These are phyloP conservation scores for Anguilla pacifica DNA, from an alignment of 2,797 vertebrate species.

Conservation along the genomic window DNA sequence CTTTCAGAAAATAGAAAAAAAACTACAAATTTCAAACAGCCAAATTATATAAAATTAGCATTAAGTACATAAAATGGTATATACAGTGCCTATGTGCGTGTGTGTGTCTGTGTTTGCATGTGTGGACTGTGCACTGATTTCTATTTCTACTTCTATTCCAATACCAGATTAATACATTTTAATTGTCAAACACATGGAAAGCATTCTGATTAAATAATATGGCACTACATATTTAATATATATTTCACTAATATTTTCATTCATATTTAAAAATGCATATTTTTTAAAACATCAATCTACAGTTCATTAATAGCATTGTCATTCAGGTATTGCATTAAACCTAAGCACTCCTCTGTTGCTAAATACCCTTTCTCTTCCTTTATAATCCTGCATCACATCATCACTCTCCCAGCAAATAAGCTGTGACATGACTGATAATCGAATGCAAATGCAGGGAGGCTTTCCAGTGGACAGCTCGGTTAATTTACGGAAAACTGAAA, in stretches of 20 bases:
- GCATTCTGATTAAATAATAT: not conserved
- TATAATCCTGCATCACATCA: not conserved
- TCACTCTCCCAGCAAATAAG: not conserved
- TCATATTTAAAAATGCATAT: too few species aligned
- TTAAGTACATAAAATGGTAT: too few species aligned
- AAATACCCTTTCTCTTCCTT: conserved; percentile 6
- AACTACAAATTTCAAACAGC: not conserved
- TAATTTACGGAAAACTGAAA: not conserved
- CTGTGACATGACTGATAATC: not conserved
- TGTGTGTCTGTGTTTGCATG: too few species aligned
- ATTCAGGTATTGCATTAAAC: not conserved
- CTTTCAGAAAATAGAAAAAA: not conserved
- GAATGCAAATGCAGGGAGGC: not conserved
- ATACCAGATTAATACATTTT: too few species aligned
- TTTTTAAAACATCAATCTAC: too few species aligned
- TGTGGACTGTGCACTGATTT: too few species aligned
- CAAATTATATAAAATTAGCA: too few species aligned
- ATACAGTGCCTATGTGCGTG: too few species aligned
- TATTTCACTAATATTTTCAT: not conserved
- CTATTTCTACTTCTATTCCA: too few species aligned
- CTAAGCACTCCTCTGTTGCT: not conserved
- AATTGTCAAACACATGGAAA: too few species aligned
- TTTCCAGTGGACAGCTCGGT: not conserved
- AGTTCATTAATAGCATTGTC: not conserved
- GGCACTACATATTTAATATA: too few species aligned